Evolutionary conservation across 2,888 invertebrate genomes (phyloP), one percentile per base, ranked within the genome.

Genomic region (Belgica antarctica): DNA sequence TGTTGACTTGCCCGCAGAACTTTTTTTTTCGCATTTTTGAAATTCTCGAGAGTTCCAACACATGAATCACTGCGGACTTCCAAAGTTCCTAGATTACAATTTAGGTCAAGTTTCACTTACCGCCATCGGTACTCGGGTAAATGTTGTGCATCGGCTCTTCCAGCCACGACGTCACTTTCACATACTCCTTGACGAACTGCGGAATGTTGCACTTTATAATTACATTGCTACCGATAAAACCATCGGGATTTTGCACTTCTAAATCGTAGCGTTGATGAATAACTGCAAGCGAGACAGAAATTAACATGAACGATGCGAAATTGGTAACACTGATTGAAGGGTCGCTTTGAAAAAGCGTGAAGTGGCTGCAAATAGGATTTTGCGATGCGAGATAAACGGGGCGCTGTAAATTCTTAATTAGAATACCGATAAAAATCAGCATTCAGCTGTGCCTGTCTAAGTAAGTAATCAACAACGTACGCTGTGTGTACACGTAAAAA

Each of bases 101-200:
- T 59, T 27, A 27, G 25, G 2, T n/a, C 4, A 27, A 1, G 10
- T 27, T 27, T 4, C 1, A 24, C 82, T 80, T 75, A 83, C 83
- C 83, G 73, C 83, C 82, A 74, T 82, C 81, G 34, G 82, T 74
- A 22, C 83, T 83, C 72, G 83, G 83, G 75, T 83, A 83, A 72
- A 84, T 84, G 76, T 83, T 83, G 76, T 83, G 83, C 73, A 81
- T 80, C 15, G 83, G 83, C 72, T 84, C 83, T 72, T 84, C 83
- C 12, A 84, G 77, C 84, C 84, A 84, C 72, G 83, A 83, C 70
- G 83, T 83, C 61, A 84, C 82, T 61, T 81, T 81, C 62, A 84
- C 83, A 76, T 83, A 82, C 72, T 83, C 83, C 73, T 82, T 82
- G 19, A 83, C 83, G 75, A 82, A 83, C 62, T 82, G 81, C 59